Percentiles rank a stretch among this genome's conserved stretches.
Evolutionary conservation across 2,797 vertebrate species (phyloP).

Genomic region (Pseudocheirus occidentalis): DNA sequence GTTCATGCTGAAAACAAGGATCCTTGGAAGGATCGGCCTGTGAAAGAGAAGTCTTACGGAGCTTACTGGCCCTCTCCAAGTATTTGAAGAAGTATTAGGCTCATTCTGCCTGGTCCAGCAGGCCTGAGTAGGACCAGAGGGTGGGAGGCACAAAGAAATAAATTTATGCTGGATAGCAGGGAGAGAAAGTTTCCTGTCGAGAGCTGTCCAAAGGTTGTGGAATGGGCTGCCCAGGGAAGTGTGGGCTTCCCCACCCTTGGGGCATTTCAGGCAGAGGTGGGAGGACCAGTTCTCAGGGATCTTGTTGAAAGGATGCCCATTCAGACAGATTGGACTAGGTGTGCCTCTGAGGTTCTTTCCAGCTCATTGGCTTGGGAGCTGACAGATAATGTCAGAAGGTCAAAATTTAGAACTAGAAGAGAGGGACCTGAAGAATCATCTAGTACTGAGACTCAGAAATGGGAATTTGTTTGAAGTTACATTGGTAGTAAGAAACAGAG

Average conservation of each 20-base stretch:
- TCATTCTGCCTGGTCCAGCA: not conserved
- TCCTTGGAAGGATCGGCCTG: not conserved
- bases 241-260: not conserved
- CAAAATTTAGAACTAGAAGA: not conserved
- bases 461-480: not conserved
- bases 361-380: not conserved
- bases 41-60: not conserved
- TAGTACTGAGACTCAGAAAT: not conserved
- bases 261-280: not conserved
- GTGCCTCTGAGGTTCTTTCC: not conserved
- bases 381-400: not conserved
- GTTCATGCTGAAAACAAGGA: not conserved
- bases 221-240: not conserved
- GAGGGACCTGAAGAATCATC: not conserved
- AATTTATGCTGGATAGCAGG: not conserved
- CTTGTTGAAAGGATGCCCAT: not conserved
- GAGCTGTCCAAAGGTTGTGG: not conserved
- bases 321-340: not conserved
- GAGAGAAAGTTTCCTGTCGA: not conserved
- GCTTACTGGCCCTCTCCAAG: not conserved
- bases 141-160: not conserved
- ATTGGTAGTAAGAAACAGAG: not conserved
- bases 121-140: not conserved
- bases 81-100: not conserved
- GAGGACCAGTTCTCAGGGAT: not conserved